Conservation (phyloP, 1,140 invertebrate species). For the Papilio aristodemus region DNA sequence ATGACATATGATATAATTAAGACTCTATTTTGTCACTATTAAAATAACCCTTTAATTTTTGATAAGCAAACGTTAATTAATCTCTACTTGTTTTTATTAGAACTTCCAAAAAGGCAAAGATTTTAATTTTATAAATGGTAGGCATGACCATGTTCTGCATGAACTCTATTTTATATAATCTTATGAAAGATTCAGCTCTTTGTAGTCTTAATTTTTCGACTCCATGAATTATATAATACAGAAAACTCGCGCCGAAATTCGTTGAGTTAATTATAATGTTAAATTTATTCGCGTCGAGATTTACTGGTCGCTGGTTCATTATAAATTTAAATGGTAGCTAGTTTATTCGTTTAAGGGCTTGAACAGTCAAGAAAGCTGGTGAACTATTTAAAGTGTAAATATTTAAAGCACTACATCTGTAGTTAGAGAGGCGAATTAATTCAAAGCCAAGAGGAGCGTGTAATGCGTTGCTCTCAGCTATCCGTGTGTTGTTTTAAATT, state of each 20-base stretch:
- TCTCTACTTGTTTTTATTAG: too few species aligned
- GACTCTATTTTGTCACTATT: too few species aligned
- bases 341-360: conserved; percentile 23
- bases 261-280: conserved; percentile 11
- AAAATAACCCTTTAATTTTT: too few species aligned
- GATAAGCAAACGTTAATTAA: too few species aligned
- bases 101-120: too few species aligned
- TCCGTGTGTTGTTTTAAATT: conserved; percentile 7
- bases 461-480: conserved; percentile 12
- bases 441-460: neutral
- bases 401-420: conserved; percentile 10
- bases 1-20: too few species aligned
- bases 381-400: conserved; percentile 29
- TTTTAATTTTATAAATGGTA: too few species aligned
- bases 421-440: conserved; percentile 19
- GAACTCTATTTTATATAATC: neutral
- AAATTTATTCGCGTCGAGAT: neutral
- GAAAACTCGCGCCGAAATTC: conserved; percentile 1
- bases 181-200: neutral
- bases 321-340: conserved; percentile 16
- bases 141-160: neutral
- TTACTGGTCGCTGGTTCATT: conserved; percentile 12
- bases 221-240: neutral
- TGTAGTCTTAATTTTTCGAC: neutral
- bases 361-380: conserved; percentile 7